Evolutionary conservation across 2,888 invertebrate species (phyloP).

Genomic region (Melanargia galathea): DNA sequence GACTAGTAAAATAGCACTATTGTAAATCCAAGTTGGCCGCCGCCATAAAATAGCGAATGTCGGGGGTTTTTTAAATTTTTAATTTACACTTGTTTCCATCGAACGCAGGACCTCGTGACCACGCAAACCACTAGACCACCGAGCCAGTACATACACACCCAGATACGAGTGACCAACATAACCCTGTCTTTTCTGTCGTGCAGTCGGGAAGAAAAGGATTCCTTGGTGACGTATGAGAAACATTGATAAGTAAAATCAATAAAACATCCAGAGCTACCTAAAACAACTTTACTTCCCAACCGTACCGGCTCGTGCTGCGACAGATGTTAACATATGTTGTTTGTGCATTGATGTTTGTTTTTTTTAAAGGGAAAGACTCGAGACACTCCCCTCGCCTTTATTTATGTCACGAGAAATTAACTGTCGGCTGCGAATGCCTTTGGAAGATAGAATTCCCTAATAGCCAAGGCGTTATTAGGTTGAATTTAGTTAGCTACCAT

Average conservation of each 20-base stretch:
- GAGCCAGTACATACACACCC: no score
- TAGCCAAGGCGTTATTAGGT: slow-evolving; percentile 54
- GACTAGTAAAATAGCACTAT: no score
- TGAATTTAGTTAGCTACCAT: slow-evolving; percentile 30
- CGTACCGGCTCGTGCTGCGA: slow-evolving; percentile 69
- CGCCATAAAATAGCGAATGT: no score
- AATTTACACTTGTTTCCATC: no score
- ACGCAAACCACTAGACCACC: no score
- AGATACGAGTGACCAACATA: no score
- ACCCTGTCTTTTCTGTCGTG: no score
- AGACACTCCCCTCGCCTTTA: slow-evolving; percentile 64
- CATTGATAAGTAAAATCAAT: background rate
- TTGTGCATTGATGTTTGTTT: slow-evolving; percentile 81
- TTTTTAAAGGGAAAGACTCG: slow-evolving; percentile 56
- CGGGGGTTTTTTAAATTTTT: no score
- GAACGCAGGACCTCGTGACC: no score
- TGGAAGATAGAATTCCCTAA: slow-evolving; percentile 68
- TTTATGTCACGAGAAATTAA: slow-evolving; percentile 80
- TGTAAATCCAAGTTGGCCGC: no score
- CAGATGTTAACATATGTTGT: slow-evolving; percentile 82
- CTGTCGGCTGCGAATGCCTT: slow-evolving; percentile 61
- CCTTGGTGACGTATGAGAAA: no score
- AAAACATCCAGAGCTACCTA: background rate
- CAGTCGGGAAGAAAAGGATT: no score
- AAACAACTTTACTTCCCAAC: slow-evolving; percentile 46